Percentiles rank a stretch among this genome's conserved stretches.
Evolutionary conservation across 2,113 vertebrate species (phyloP).

Genomic region (Catharus bicknelli): DNA sequence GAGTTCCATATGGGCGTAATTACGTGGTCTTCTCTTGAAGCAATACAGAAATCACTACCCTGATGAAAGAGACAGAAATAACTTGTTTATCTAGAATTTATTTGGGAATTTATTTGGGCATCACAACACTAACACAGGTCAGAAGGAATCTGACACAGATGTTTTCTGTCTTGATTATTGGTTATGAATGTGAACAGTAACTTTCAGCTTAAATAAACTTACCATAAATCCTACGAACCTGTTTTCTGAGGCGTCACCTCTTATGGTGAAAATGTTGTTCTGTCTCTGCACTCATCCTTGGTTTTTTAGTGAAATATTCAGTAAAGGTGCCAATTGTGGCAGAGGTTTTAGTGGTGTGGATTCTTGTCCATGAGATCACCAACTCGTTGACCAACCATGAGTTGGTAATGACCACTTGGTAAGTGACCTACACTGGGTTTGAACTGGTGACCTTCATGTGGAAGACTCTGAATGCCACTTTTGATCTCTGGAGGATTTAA

Average conservation of each 20-base stretch:
- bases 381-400: background rate
- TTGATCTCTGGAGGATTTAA: background rate
- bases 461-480: background rate
- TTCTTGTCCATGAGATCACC: conserved; percentile 41
- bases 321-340: conserved; percentile 20
- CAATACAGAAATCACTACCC: conserved; percentile 29
- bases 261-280: conserved; percentile 1
- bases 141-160: conserved; percentile 3
- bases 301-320: background rate
- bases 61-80: conserved; percentile 34
- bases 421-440: conserved; percentile 29
- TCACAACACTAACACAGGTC: background rate
- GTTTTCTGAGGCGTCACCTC: background rate
- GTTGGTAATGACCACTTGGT: conserved; percentile 20
- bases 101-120: conserved; percentile 29
- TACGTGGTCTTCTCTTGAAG: conserved; percentile 29
- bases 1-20: conserved; percentile 37
- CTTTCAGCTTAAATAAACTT: background rate
- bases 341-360: conserved; percentile 36
- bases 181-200: background rate
- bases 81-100: conserved; percentile 52
- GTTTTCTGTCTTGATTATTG: conserved; percentile 21
- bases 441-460: conserved; percentile 43
- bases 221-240: background rate
- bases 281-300: background rate